Evolutionary conservation across 2,888 invertebrate species (phyloP).

Genomic region (Drosophila tripunctata): DNA sequence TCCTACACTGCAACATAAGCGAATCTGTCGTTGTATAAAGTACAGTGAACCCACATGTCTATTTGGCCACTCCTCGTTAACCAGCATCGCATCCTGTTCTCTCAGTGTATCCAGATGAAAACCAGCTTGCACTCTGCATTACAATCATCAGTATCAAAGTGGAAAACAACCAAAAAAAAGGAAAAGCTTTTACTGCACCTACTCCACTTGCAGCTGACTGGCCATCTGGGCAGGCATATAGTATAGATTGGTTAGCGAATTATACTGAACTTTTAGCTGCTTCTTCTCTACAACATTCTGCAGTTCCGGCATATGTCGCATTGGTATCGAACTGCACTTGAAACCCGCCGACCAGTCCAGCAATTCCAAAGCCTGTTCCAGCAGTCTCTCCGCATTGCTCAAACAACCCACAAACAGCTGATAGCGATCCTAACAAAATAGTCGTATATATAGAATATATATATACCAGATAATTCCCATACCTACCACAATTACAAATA

Average conservation of each 20-base stretch:
- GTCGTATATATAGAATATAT: slow-evolving; percentile 3
- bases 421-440: slow-evolving; percentile 78
- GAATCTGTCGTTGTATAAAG: slow-evolving; percentile 76
- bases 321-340: slow-evolving; percentile 79
- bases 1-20: slow-evolving; percentile 75
- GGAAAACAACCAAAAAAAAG: too few species aligned
- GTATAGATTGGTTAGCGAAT: slow-evolving; percentile 65
- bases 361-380: slow-evolving; percentile 68
- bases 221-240: slow-evolving; percentile 69
- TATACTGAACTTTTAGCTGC: slow-evolving; percentile 62
- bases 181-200: too few species aligned
- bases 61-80: slow-evolving; percentile 81
- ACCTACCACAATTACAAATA: slow-evolving; percentile 60
- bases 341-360: slow-evolving; percentile 81
- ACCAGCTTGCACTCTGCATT: slow-evolving; percentile 73
- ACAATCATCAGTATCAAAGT: too few species aligned
- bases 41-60: slow-evolving; percentile 77
- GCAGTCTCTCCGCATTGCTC: slow-evolving; percentile 26
- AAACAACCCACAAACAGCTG: slow-evolving; percentile 82
- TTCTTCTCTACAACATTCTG: slow-evolving; percentile 64
- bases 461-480: slow-evolving; percentile 35
- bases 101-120: slow-evolving; percentile 50
- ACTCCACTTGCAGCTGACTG: slow-evolving; percentile 64
- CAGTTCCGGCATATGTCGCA: slow-evolving; percentile 54
- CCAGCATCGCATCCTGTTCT: slow-evolving; percentile 65